A percentile compares a stretch with the other conserved stretches of the same genome.
Evolutionary conservation across 2,888 invertebrate genomes (phyloP).

Genomic region (Amblyteles armatorius): DNA sequence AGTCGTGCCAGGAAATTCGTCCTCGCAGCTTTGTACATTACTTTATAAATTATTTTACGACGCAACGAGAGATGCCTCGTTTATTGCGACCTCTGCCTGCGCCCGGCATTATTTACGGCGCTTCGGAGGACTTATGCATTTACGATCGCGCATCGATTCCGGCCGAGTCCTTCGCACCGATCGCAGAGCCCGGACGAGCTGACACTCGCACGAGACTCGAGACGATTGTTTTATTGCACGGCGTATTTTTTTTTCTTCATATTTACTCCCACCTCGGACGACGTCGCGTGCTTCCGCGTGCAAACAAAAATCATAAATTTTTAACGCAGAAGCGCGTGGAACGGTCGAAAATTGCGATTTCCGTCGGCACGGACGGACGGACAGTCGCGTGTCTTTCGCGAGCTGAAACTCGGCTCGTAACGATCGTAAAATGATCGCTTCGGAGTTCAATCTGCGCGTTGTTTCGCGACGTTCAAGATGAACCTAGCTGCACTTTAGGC

Average conservation of each 20-base stretch:
- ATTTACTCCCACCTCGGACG: background rate
- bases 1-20: slow-evolving; percentile 13
- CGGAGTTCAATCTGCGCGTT: too few species aligned
- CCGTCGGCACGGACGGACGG: background rate
- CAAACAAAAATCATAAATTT: background rate
- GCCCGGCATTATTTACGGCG: slow-evolving; percentile 53
- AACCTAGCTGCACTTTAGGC: background rate
- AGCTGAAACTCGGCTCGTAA: too few species aligned
- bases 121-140: slow-evolving; percentile 46
- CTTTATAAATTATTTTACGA: slow-evolving; percentile 69
- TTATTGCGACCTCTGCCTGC: slow-evolving; percentile 50
- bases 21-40: slow-evolving; percentile 43
- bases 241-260: slow-evolving; percentile 1
- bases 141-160: slow-evolving; percentile 46
- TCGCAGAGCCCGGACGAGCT: slow-evolving; percentile 81
- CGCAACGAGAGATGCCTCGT: slow-evolving; percentile 56
- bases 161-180: background rate
- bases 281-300: background rate
- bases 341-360: background rate
- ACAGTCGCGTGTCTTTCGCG: too few species aligned
- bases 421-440: too few species aligned
- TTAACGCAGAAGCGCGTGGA: background rate
- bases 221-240: slow-evolving; percentile 48
- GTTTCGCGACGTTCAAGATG: too few species aligned
- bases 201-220: slow-evolving; percentile 70